Conservation (phyloP, 2,113 vertebrate species). For the Campylomormyrus numenius region DNA sequence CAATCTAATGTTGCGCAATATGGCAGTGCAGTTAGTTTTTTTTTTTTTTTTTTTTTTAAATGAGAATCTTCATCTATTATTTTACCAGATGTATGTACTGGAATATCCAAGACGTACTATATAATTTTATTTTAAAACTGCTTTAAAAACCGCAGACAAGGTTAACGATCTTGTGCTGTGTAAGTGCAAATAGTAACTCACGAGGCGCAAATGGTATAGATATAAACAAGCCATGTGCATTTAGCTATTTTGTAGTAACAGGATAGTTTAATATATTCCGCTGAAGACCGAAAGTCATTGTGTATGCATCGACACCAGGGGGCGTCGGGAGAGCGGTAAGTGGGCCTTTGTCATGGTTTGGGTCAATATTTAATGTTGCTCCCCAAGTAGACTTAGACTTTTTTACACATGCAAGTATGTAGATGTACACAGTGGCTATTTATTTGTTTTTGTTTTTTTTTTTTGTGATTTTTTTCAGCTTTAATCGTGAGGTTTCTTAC, state of each 20-base stretch:
- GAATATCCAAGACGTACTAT: neutral
- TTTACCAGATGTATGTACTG: neutral
- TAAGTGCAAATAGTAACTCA: neutral
- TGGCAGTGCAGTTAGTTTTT: neutral
- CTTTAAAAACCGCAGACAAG: neutral
- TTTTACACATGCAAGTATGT: neutral
- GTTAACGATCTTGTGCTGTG: neutral
- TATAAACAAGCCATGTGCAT: neutral
- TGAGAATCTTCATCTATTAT: neutral
- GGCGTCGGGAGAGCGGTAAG: neutral
- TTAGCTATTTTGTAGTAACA: neutral
- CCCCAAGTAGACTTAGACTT: neutral
- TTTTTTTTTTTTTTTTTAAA: neutral
- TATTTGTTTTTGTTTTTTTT: neutral
- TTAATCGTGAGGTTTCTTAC: slow-evolving; percentile 83
- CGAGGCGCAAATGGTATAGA: neutral
- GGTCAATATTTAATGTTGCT: neutral
- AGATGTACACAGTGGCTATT: neutral
- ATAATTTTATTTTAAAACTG: neutral
- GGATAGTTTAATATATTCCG: neutral
- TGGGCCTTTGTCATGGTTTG: neutral
- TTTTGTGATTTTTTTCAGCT: slow-evolving; percentile 59
- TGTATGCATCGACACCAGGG: neutral
- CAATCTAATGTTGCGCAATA: neutral
- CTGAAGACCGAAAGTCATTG: neutral